These are phyloP conservation scores for Gasteruption jaculator DNA, from an alignment of 2,888 invertebrate genomes.

Conservation along the genomic window DNA sequence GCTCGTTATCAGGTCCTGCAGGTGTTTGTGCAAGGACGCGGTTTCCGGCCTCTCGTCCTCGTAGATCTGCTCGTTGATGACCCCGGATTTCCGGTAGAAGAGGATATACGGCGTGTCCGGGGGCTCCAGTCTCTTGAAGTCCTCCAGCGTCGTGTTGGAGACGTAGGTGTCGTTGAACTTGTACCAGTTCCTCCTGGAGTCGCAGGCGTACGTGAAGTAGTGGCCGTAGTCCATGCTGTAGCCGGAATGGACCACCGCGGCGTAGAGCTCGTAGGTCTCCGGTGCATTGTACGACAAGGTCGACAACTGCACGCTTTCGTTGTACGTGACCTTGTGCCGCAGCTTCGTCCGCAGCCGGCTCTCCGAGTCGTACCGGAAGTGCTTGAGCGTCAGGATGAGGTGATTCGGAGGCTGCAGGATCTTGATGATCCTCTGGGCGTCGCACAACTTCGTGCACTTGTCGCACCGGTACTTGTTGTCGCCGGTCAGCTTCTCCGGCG, in stretches of 20 bases:
- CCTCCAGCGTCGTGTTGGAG: conserved; percentile 57
- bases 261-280: conserved; percentile 69
- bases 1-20: conserved; percentile 38
- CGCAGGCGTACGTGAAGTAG: conserved; percentile 78
- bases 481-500: conserved; percentile 71
- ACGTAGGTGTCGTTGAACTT: conserved; percentile 80
- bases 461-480: conserved; percentile 82
- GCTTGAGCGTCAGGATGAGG: conserved; percentile 75
- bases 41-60: conserved; percentile 40
- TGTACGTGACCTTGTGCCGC: conserved; percentile 64
- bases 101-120: conserved; percentile 81
- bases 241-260: conserved; percentile 81
- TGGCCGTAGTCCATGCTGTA: conserved; percentile 81
- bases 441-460: conserved; percentile 68
- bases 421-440: conserved; percentile 69
- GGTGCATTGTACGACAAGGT: conserved; percentile 24
- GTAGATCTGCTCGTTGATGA: conserved; percentile 32
- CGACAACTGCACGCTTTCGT: conserved; percentile 54
- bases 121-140: conserved; percentile 62
- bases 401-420: conserved; percentile 73
- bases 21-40: conserved; percentile 32
- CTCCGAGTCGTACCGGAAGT: conserved; percentile 72
- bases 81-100: conserved; percentile 60
- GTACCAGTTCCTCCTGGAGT: conserved; percentile 66
- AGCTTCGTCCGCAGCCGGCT: conserved; percentile 75